Conservation (phyloP, 30 jellyfish, hydroid and myxozoan species). For the Haliclystus octoradiatus region DNA sequence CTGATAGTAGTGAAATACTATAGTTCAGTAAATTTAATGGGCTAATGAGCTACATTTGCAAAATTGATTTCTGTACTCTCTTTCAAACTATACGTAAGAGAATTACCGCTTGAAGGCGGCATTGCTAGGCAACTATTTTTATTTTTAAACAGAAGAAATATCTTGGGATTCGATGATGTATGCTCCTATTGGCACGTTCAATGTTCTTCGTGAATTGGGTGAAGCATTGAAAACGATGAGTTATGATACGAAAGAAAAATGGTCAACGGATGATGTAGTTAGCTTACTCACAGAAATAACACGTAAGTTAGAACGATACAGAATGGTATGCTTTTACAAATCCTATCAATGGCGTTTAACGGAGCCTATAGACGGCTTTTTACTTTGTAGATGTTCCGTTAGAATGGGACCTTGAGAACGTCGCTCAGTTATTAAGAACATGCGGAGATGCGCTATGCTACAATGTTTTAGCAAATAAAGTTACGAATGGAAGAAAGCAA, state of each 20-base stretch:
- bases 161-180: slow-evolving; percentile 46
- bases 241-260: slow-evolving; percentile 37
- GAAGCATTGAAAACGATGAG: slow-evolving; percentile 32
- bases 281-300: slow-evolving; percentile 76
- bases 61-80: too few species aligned
- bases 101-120: too few species aligned
- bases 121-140: too few species aligned
- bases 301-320: slow-evolving; percentile 19
- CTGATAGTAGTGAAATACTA: too few species aligned
- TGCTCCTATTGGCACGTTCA: slow-evolving; percentile 6
- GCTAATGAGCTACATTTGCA: too few species aligned
- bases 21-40: too few species aligned
- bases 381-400: slow-evolving; percentile 32
- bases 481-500: slow-evolving; percentile 60
- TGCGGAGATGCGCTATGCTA: slow-evolving; percentile 78
- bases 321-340: neutral
- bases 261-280: slow-evolving; percentile 80
- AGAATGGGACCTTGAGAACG: slow-evolving; percentile 78
- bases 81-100: too few species aligned
- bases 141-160: slow-evolving; percentile 59
- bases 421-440: slow-evolving; percentile 38
- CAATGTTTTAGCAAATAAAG: slow-evolving; percentile 76
- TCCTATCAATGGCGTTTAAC: neutral
- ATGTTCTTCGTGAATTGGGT: slow-evolving; percentile 48
- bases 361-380: neutral